phyloP scores from a whole-genome alignment of 2,113 vertebrate species.

The Poeciliopsis turrubarensis region DNA sequence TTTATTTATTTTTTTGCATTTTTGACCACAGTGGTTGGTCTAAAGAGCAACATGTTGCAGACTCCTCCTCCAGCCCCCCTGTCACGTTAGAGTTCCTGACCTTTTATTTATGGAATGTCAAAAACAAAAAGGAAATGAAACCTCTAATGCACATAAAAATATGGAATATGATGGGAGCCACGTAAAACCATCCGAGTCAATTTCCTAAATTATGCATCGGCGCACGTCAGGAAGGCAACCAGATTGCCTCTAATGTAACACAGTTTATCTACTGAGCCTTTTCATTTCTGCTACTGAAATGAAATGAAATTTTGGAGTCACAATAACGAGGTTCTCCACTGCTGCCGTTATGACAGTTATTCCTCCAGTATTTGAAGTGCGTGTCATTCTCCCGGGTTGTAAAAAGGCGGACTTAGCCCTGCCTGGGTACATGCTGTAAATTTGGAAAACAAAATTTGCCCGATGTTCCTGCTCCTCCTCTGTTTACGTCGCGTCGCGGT shows the following conservation, averaged over 20 bases:
- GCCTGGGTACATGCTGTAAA: background rate
- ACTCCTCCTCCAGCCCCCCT: too few relatives aligned
- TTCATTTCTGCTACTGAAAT: background rate
- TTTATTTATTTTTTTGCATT: too few relatives aligned
- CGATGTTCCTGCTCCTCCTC: background rate
- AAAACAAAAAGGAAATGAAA: background rate
- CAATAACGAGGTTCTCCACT: background rate
- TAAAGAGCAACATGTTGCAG: too few relatives aligned
- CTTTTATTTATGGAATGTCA: background rate
- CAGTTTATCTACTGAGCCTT: background rate
- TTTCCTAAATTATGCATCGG: background rate
- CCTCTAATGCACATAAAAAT: background rate
- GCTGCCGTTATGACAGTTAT: background rate
- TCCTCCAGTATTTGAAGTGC: background rate
- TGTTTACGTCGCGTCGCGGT: too few relatives aligned
- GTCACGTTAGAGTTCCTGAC: too few relatives aligned
- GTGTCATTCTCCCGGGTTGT: background rate
- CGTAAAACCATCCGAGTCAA: background rate
- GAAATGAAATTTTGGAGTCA: background rate
- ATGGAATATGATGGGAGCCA: background rate
- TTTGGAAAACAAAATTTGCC: too few relatives aligned
- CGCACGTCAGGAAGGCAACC: background rate
- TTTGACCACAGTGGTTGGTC: too few relatives aligned
- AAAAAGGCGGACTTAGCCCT: background rate
- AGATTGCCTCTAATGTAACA: background rate